phyloP scores from a whole-genome alignment of 2,888 invertebrate species.

The Eudemis profundana region DNA sequence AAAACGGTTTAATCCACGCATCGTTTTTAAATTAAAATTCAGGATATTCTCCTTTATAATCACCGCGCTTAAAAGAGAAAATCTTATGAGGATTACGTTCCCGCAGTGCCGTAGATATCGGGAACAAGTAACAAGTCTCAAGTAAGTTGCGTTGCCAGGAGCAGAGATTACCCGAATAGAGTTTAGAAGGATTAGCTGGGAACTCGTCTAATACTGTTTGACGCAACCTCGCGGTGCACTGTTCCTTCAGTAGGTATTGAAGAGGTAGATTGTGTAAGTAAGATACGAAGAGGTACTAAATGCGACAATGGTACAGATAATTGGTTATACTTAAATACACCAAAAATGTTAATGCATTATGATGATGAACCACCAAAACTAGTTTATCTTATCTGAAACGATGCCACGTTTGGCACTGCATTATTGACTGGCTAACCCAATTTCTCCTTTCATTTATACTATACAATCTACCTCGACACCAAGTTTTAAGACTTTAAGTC shows the following conservation, averaged over 20 bases:
- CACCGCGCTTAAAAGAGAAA: constrained; percentile 64
- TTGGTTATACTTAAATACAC: no score
- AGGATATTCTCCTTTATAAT: constrained; percentile 58
- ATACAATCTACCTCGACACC: no score
- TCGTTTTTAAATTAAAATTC: constrained; percentile 48
- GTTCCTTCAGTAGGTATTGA: constrained; percentile 3
- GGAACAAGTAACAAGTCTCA: constrained; percentile 57
- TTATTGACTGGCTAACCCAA: no score
- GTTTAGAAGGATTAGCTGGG: constrained; percentile 63
- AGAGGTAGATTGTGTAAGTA: background rate
- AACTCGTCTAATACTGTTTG: constrained; percentile 48
- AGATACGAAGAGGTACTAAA: no score
- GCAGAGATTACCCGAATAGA: constrained; percentile 69
- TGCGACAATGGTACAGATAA: no score
- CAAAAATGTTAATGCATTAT: no score
- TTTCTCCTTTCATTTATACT: no score
- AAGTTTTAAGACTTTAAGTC: no score
- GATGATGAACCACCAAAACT: no score
- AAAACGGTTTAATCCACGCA: constrained; percentile 24
- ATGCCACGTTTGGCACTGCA: no score
- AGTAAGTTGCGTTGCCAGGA: constrained; percentile 61
- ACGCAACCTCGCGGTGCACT: constrained; percentile 29
- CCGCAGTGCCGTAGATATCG: constrained; percentile 59
- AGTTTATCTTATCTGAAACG: no score
- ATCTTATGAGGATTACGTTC: constrained; percentile 65